phyloP scores from a whole-genome alignment of 1,140 invertebrate species.

The Caligus rogercresseyi region DNA sequence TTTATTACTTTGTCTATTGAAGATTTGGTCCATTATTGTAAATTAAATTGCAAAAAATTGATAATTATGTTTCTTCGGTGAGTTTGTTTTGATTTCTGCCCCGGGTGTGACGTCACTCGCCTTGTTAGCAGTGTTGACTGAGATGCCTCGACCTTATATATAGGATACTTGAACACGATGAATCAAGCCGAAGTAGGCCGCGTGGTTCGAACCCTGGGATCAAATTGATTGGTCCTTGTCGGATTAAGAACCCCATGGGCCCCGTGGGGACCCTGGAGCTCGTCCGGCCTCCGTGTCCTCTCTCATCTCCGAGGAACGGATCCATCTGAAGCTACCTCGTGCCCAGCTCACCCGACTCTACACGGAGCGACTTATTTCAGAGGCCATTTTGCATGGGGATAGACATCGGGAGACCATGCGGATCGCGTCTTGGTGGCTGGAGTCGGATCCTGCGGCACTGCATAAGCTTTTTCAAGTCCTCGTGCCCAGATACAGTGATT shows the following conservation, averaged over 20 bases:
- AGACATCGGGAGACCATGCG: conserved; percentile 2
- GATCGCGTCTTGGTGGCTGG: conserved; percentile 14
- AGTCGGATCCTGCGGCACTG: background rate
- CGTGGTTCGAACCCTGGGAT: background rate
- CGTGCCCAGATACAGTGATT: background rate
- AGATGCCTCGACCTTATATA: no score
- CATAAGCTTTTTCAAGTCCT: conserved; percentile 13
- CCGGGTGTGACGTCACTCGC: no score
- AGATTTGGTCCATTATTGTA: no score
- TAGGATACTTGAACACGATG: background rate
- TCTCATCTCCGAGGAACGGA: conserved; percentile 2
- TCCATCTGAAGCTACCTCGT: background rate
- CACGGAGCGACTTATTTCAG: conserved; percentile 10
- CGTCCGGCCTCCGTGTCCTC: background rate
- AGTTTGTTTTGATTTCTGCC: no score
- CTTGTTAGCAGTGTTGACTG: no score
- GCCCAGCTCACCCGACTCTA: conserved; percentile 4
- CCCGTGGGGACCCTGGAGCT: background rate
- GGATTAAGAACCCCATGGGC: background rate
- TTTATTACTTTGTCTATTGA: no score
- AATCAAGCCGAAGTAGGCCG: conserved; percentile 4
- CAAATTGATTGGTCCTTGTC: background rate
- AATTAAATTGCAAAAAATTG: no score
- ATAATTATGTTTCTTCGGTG: no score
- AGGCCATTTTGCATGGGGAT: conserved; percentile 10